Conservation (phyloP, 2,113 vertebrate genomes). For the Burhinus oedicnemus region DNA sequence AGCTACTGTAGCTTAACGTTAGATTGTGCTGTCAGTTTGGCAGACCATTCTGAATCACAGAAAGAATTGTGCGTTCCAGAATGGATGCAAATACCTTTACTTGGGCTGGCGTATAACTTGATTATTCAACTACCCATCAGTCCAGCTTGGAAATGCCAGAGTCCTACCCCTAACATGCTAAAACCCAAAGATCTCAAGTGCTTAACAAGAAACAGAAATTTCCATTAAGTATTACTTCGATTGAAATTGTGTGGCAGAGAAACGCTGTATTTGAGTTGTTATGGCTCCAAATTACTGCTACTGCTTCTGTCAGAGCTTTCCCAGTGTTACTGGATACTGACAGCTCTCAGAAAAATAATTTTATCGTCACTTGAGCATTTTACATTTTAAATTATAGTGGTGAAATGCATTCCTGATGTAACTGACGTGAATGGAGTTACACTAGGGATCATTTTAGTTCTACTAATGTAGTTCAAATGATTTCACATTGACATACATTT, state of each 20-base stretch:
- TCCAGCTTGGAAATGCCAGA: not conserved
- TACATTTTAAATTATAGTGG: not conserved
- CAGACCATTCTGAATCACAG: not conserved
- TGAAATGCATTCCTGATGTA: not conserved
- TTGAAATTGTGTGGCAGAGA: not conserved
- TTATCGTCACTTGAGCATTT: not conserved
- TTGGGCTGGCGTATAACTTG: not conserved
- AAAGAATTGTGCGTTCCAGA: not conserved
- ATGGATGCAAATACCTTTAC: not conserved
- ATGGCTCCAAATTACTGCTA: not conserved
- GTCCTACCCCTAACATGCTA: not conserved
- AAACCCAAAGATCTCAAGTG: not conserved
- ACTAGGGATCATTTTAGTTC: constrained; percentile 3
- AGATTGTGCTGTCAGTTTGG: not conserved
- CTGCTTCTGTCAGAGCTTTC: not conserved
- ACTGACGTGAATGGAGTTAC: not conserved
- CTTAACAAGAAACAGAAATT: not conserved
- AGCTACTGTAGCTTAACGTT: not conserved
- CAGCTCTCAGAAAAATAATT: not conserved
- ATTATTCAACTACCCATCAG: not conserved
- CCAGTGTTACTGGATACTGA: not conserved
- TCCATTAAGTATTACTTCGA: not conserved
- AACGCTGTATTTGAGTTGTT: not conserved
- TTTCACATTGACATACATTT: constrained; percentile 52
- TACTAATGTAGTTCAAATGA: constrained; percentile 25